Percentiles rank a stretch among this genome's conserved stretches.
Conservation (phyloP, 1,140 invertebrate species). For the Drosophila murphyi region DNA sequence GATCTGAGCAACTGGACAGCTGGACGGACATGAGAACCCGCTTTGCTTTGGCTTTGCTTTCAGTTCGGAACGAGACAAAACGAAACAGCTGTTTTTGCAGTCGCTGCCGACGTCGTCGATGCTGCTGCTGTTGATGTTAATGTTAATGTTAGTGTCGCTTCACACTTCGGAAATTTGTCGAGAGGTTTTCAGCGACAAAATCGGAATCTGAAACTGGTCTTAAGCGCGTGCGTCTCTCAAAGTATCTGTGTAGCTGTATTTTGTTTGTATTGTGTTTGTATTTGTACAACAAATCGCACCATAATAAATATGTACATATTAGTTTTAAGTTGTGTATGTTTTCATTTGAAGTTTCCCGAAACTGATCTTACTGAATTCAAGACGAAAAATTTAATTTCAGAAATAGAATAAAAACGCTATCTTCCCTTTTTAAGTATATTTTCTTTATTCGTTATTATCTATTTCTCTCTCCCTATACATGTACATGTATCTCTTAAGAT, state of each 20-base stretch:
- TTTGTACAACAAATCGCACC: neutral
- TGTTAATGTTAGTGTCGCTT: slow-evolving; percentile 46
- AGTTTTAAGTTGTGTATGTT: too few relatives aligned
- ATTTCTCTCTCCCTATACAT: too few relatives aligned
- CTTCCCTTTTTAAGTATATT: too few relatives aligned
- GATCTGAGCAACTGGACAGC: slow-evolving; percentile 46
- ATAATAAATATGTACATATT: too few relatives aligned
- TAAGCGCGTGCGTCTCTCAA: slow-evolving; percentile 45
- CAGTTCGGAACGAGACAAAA: slow-evolving; percentile 24
- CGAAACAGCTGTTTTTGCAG: slow-evolving; percentile 66
- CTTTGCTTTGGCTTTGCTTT: slow-evolving; percentile 33
- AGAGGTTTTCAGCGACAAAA: slow-evolving; percentile 69
- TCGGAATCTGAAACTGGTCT: slow-evolving; percentile 75
- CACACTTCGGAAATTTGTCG: slow-evolving; percentile 73
- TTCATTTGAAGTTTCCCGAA: too few relatives aligned
- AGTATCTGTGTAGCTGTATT: neutral
- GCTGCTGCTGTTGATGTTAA: slow-evolving; percentile 6
- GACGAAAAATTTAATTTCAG: too few relatives aligned
- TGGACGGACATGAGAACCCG: slow-evolving; percentile 29
- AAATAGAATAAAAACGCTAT: too few relatives aligned
- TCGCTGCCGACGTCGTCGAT: slow-evolving; percentile 7
- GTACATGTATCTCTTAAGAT: too few relatives aligned
- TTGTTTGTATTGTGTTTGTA: slow-evolving; percentile 29
- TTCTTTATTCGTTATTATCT: too few relatives aligned
- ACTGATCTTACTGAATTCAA: too few relatives aligned